Conservation (phyloP, 2,113 vertebrate genomes). For the Daphoenositta chrysoptera region DNA sequence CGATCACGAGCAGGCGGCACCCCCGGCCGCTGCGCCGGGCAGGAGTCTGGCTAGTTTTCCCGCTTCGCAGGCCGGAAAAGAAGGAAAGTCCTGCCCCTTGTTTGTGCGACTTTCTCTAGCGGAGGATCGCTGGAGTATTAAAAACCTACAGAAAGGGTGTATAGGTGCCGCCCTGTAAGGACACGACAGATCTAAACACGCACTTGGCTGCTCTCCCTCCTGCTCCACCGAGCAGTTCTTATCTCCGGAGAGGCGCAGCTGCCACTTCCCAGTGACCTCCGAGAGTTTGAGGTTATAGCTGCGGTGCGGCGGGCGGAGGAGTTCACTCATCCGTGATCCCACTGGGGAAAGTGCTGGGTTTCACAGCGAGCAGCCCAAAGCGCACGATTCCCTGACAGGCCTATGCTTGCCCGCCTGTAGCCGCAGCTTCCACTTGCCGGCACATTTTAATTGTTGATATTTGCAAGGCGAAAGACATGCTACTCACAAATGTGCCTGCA, state of each 20-base stretch:
- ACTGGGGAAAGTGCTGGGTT: not conserved
- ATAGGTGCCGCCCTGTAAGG: no score
- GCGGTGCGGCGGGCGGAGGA: rapidly evolving
- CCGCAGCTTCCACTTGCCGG: not conserved
- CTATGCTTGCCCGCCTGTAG: rapidly evolving
- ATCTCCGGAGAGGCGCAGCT: not conserved
- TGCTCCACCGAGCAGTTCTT: not conserved
- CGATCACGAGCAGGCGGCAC: rapidly evolving
- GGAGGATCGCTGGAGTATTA: not conserved
- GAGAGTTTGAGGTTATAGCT: not conserved
- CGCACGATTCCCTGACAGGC: rapidly evolving
- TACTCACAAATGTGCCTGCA: not conserved
- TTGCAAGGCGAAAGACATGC: not conserved
- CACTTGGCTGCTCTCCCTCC: not conserved
- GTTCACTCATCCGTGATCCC: not conserved
- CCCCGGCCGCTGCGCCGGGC: rapidly evolving
- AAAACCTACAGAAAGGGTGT: no score
- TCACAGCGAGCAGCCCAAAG: not conserved
- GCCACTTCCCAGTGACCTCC: not conserved
- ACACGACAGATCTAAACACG: not conserved
- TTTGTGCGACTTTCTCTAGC: not conserved
- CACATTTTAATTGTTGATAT: not conserved
- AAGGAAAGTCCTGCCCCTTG: not conserved
- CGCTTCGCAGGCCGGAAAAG: no score
- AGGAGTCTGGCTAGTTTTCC: rapidly evolving